Percentiles rank a stretch among this genome's conserved stretches.
These are phyloP conservation scores for Pterocles burchelli DNA, from an alignment of 2,113 vertebrate genomes.

Conservation along the genomic window DNA sequence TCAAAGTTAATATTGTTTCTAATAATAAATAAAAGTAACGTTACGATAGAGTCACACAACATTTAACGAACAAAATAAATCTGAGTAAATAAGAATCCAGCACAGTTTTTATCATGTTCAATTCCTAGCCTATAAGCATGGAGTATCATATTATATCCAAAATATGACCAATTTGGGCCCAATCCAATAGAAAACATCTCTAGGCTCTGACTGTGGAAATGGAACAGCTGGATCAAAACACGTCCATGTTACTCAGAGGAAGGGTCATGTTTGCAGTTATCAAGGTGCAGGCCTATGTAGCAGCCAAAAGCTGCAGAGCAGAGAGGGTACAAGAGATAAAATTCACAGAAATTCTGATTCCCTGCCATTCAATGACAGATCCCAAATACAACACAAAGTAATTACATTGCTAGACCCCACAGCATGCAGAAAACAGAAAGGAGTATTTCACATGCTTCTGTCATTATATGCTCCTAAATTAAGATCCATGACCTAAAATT, in stretches of 20 bases:
- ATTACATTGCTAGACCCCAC: background rate
- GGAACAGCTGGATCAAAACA: background rate
- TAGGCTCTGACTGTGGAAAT: background rate
- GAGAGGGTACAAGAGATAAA: background rate
- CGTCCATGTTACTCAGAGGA: background rate
- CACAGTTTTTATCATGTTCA: background rate
- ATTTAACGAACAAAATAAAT: background rate
- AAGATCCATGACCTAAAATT: background rate
- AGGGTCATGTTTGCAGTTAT: background rate
- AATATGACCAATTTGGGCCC: background rate
- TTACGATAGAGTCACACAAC: background rate
- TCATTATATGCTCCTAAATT: background rate
- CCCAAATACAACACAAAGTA: background rate
- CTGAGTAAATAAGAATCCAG: background rate
- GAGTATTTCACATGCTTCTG: background rate
- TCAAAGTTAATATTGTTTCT: background rate
- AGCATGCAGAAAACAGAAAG: background rate
- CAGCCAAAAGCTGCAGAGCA: background rate
- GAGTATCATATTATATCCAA: background rate
- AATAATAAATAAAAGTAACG: background rate
- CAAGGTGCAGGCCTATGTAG: background rate
- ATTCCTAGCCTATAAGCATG: background rate
- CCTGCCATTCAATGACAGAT: background rate
- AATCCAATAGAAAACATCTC: background rate
- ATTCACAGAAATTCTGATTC: background rate